Evolutionary conservation across 2,797 vertebrate species (phyloP).

Genomic region (Argentina silus): DNA sequence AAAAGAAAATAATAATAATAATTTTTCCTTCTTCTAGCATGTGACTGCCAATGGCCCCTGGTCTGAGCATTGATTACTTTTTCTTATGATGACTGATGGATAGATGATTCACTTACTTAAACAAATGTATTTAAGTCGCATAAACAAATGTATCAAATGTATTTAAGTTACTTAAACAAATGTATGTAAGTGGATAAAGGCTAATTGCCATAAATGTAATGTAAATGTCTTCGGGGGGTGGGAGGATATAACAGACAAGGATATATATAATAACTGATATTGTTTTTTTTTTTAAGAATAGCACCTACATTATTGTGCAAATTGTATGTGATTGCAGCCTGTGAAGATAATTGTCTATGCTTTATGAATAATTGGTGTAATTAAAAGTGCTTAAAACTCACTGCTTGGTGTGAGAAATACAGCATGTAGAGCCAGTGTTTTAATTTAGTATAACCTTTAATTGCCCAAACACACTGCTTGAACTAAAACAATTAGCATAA

Average conservation of each 20-base stretch:
- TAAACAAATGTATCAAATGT: too few species aligned
- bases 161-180: too few species aligned
- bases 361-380: slow-evolving; percentile 79
- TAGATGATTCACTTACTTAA: too few species aligned
- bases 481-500: neutral
- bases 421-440: slow-evolving; percentile 56
- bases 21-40: too few species aligned
- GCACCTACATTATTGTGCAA: slow-evolving; percentile 62
- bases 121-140: too few species aligned
- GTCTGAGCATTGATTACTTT: too few species aligned
- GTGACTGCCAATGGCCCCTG: too few species aligned
- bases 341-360: slow-evolving; percentile 72
- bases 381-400: slow-evolving; percentile 68
- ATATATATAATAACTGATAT: neutral
- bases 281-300: neutral
- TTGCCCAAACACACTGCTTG: slow-evolving; percentile 27
- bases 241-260: neutral
- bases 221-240: too few species aligned
- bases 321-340: slow-evolving; percentile 73
- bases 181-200: too few species aligned
- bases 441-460: slow-evolving; percentile 38
- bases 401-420: slow-evolving; percentile 30
- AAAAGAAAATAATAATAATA: too few species aligned
- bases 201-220: too few species aligned
- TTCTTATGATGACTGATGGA: too few species aligned